Base-by-base conservation (phyloP, 2,888 invertebrate genomes). In the Cheilosia urbana region DNA sequence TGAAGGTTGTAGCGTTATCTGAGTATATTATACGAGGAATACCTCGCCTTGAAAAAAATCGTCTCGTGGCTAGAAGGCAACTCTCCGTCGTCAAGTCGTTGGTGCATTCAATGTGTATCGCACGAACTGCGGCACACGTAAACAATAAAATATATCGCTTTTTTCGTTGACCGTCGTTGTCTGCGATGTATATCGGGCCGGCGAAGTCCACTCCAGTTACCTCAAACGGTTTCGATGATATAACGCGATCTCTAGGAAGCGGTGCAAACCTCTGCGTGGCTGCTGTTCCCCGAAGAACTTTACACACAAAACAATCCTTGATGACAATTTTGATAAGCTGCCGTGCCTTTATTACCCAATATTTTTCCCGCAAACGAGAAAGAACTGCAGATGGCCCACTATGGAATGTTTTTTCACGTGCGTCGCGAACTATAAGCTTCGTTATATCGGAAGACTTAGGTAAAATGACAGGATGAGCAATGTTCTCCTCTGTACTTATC, bases 241-340 rank as follows among this genome's bases (percentile, higher is more conserved):
- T 15, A 30, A 73, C n/a, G 30, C 72, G 37, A 34, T 79, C 66
- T 47, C 51, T 30, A 7, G 72, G 79, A 15, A 79, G 55, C 17
- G 73, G 75, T 9, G 60, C 62, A 47, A 75, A 75, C 3, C 51
- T 27, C 27, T 75, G 58, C 2, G 55, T 47, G 24, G 63, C 75
- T 24, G 75, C 49, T 53, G 40, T 37, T 21, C 75, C 53, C n/a
- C 47, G 42, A 30, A 81, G 30, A 19, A 55, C n/a, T 13, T 73
- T 72, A 58, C 81, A 68, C 4, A 66, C 62, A 21, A 75, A 65
- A 65, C 81, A 81, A 6, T 49, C n/a, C n/a, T 53, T 65, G 13
- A 51, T 80, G 13, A 79, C 13, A 2, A 3, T 47, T 49, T 80
- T 80, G 4, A 80, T 17, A 4, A 49, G n/a, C 47, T 63, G 75